Conservation (phyloP, 2,888 invertebrate species). For the Sphaeridia pumilis region DNA sequence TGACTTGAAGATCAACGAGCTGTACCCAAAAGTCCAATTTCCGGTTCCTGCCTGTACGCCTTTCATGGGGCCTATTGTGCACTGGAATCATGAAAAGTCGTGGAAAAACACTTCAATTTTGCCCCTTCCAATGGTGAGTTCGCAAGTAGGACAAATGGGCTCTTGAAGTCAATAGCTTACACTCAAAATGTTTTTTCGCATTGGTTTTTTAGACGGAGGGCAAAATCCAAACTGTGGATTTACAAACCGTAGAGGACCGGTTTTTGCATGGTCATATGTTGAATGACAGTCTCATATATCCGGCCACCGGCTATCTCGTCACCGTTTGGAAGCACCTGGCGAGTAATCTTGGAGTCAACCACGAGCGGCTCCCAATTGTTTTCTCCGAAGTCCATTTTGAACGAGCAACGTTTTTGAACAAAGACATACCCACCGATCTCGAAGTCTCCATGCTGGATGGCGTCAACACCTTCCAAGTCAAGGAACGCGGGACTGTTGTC, state of each 20-base stretch:
- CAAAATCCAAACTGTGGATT: too few species aligned
- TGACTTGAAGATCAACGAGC: background rate
- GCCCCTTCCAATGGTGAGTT: background rate
- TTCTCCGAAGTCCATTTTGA: background rate
- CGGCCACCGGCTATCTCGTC: too few species aligned
- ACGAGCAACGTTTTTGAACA: background rate
- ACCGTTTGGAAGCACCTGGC: too few species aligned
- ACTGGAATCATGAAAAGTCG: too few species aligned
- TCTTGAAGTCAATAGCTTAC: constrained; percentile 43
- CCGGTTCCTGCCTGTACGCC: too few species aligned
- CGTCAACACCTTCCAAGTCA: background rate
- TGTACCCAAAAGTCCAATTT: background rate
- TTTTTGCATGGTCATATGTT: too few species aligned
- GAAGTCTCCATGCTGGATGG: background rate
- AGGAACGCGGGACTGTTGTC: background rate
- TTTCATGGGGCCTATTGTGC: too few species aligned
- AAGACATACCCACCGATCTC: background rate
- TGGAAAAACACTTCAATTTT: constrained; percentile 26
- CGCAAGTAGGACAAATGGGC: background rate
- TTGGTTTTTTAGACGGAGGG: too few species aligned
- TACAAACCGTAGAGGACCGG: too few species aligned
- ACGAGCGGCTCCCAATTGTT: background rate
- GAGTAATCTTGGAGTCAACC: background rate
- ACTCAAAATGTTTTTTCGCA: too few species aligned
- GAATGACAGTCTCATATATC: too few species aligned